phyloP scores from a whole-genome alignment of 2,113 vertebrate genomes.

The Quiscalus mexicanus region DNA sequence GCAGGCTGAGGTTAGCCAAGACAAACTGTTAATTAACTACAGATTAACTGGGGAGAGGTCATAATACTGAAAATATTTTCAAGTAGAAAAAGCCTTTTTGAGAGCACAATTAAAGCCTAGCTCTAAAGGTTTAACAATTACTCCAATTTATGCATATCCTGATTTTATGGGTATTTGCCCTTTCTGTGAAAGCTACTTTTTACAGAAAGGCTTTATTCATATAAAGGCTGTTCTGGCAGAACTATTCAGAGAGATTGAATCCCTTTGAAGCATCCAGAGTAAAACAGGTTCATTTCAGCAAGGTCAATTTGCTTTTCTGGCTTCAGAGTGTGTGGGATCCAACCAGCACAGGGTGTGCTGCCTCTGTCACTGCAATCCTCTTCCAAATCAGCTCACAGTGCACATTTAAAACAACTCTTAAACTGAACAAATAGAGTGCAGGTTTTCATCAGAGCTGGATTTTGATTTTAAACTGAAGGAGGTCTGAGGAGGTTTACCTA shows the following conservation, averaged over 20 bases:
- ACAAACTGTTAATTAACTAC: not conserved
- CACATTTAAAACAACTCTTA: not conserved
- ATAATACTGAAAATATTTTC: not conserved
- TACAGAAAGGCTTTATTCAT: not conserved
- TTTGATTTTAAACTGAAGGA: not conserved
- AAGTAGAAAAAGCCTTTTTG: not conserved
- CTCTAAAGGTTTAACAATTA: not conserved
- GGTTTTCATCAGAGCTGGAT: not conserved
- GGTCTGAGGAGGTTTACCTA: not conserved
- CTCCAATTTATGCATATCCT: not conserved
- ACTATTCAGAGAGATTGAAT: not conserved
- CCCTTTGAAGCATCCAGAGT: not conserved
- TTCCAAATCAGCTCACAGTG: not conserved
- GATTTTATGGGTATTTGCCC: not conserved
- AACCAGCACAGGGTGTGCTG: not conserved
- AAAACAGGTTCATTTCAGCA: slow-evolving; percentile 3
- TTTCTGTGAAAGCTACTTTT: not conserved
- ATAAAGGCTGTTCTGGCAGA: not conserved
- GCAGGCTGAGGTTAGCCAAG: not conserved
- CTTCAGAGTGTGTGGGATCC: not conserved
- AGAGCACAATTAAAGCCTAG: not conserved
- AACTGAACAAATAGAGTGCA: not conserved
- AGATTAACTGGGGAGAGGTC: not conserved
- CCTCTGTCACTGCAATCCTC: not conserved
- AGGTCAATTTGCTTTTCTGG: not conserved